A percentile compares a stretch with the other conserved stretches of the same genome.
Conservation (phyloP, 2,888 invertebrate genomes). For the Idaea biselata region DNA sequence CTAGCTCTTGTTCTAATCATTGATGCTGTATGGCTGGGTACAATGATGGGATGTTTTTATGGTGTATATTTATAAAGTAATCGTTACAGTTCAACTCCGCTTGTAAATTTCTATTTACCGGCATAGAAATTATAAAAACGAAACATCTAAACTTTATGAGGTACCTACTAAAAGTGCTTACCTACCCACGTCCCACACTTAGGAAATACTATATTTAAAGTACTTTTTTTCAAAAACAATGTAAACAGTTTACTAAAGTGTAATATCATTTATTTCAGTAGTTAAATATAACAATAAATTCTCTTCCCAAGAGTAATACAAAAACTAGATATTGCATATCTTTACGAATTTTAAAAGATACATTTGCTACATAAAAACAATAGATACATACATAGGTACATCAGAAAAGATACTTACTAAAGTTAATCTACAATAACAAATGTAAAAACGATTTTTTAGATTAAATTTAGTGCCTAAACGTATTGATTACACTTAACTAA, state of each 20-base stretch:
- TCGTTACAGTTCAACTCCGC: too few species aligned
- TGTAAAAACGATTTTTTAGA: slow-evolving; percentile 13
- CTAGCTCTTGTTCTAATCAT: too few species aligned
- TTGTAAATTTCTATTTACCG: too few species aligned
- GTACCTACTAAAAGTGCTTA: too few species aligned
- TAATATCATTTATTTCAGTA: slow-evolving; percentile 18
- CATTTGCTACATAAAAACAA: slow-evolving; percentile 5
- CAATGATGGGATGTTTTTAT: too few species aligned
- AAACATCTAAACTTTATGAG: too few species aligned
- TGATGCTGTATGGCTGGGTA: too few species aligned
- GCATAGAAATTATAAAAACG: too few species aligned
- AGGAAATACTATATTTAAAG: too few species aligned
- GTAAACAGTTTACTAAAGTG: neutral
- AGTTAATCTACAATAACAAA: slow-evolving; percentile 1
- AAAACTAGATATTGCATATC: slow-evolving; percentile 15
- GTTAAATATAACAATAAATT: slow-evolving; percentile 13
- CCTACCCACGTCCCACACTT: too few species aligned
- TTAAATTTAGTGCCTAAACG: neutral
- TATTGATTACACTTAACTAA: slow-evolving; percentile 35
- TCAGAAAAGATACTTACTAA: neutral
- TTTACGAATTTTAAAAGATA: slow-evolving; percentile 12
- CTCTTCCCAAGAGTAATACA: slow-evolving; percentile 7
- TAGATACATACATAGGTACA: neutral
- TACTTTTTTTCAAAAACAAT: too few species aligned
- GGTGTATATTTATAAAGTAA: too few species aligned